Evolutionary conservation across 2,797 vertebrate species (phyloP), one percentile per base, ranked within the genome.

Genomic region (Neosalanx taihuensis): DNA sequence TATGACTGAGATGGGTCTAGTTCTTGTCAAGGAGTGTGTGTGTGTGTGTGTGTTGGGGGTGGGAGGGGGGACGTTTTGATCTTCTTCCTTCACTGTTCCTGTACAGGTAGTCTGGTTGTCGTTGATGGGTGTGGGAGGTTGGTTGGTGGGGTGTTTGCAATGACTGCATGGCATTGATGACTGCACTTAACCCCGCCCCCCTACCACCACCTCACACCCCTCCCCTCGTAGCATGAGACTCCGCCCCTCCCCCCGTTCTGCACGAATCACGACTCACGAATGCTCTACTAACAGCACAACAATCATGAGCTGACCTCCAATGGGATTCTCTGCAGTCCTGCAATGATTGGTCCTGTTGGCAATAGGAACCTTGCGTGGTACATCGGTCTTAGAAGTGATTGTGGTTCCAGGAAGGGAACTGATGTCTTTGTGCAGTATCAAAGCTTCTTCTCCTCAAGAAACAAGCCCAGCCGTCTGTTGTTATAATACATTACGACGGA

Each of bases 121-220:
- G 61, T 13, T 23, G 58, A 53, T 17, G 58, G 49, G 31, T 23
- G 49, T 23, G 53, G 64, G 62, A 18, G 2, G 56, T 23, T 51
- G 66, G 63, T 2, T 17, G 7, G 18, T 37, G 35, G 26, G 30
- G 46, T 3, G 57, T 75, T 79, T 78, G 82, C 79, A 81, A 74
- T 80, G 77, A 79, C 77, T 81, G 81, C 79, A 85, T 86, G 76
- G 67, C 73, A 63, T 59, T 64, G 46, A 75, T 72, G 67, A 75
- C 72, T 73, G 60, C 75, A 70, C 71, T 46, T 13, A 31, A 23
- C 59, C 37, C 9, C 33, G 46, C 26, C 64, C 1, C 15, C n/a
- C 20, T 7, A 9, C 29, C 73, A 35, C 58, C 17, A 5, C 13
- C 56, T 63, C 74, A 84, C 81, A 56, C 66, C 75, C 37, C 51